phyloP scores from a whole-genome alignment of 2,113 vertebrate species.

The Trematomus loennbergii region DNA sequence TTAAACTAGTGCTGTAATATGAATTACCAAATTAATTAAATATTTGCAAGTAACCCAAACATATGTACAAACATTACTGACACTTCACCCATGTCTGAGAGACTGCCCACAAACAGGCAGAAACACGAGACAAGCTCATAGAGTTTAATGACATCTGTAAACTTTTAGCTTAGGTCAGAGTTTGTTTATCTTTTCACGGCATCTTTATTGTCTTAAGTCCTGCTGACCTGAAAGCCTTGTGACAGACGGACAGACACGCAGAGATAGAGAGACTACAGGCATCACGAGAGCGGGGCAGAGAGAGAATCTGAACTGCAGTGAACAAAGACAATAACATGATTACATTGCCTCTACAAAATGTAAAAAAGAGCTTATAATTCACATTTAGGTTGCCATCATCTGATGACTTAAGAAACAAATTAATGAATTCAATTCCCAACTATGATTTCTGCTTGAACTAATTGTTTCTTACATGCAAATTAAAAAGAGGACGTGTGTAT shows the following conservation, averaged over 20 bases:
- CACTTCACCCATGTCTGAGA: not conserved
- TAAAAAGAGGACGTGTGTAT: constrained; percentile 59
- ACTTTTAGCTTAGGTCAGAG: constrained; percentile 45
- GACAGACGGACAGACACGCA: constrained; percentile 17
- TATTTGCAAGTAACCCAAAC: not conserved
- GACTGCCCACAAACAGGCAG: not conserved
- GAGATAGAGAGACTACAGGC: not conserved
- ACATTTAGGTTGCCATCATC: not conserved
- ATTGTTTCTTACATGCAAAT: not conserved
- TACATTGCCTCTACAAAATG: not conserved
- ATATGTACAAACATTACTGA: not conserved
- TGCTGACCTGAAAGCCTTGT: constrained; percentile 38
- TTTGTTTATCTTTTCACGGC: constrained; percentile 12
- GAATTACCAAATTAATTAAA: too few species aligned
- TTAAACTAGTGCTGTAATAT: not conserved
- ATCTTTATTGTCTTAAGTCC: constrained; percentile 41
- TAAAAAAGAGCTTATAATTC: not conserved
- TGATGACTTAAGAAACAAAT: not conserved
- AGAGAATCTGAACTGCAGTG: not conserved
- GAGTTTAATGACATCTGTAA: constrained; percentile 38
- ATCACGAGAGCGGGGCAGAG: not conserved
- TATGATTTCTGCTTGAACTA: not conserved
- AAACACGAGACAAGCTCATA: not conserved
- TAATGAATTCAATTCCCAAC: not conserved
- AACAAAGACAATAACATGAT: not conserved